These are phyloP conservation scores for Phataginus tricuspis DNA, from an alignment of 2,797 vertebrate species.

Conservation along the genomic window DNA sequence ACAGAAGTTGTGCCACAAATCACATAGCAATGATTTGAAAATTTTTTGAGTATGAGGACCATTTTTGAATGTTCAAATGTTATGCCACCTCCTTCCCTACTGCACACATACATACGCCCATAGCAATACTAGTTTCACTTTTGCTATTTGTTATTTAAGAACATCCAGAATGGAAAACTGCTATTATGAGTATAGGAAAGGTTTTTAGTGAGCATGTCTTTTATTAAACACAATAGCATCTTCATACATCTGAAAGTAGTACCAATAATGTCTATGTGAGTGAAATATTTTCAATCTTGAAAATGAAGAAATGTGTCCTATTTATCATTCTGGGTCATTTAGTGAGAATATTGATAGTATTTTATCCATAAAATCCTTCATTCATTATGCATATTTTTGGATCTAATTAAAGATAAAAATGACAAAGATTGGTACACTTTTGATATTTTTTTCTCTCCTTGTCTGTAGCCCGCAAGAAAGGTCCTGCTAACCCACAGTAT, in stretches of 20 bases:
- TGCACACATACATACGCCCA: neutral
- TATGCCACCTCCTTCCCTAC: neutral
- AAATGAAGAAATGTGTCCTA: neutral
- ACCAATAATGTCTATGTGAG: neutral
- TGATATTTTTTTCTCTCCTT: neutral
- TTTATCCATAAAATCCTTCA: neutral
- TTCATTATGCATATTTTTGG: neutral
- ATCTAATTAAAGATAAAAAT: slow-evolving; percentile 11
- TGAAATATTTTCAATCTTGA: neutral
- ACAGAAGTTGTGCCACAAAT: neutral
- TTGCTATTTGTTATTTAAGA: neutral
- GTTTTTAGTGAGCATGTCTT: neutral
- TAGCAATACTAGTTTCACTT: neutral
- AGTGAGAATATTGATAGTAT: neutral
- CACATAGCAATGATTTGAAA: neutral
- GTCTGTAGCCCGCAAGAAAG: neutral
- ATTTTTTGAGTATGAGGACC: neutral
- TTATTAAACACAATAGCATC: neutral
- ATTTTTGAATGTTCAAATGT: neutral
- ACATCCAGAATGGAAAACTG: neutral
- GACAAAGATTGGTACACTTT: neutral
- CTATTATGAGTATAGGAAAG: neutral
- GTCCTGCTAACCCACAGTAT: neutral
- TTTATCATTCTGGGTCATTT: neutral
- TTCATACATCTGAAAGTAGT: neutral